A percentile compares a stretch with the other conserved stretches of the same genome.
Evolutionary conservation across 2,797 vertebrate species (phyloP).

Genomic region (Gymnothorax reevesii): DNA sequence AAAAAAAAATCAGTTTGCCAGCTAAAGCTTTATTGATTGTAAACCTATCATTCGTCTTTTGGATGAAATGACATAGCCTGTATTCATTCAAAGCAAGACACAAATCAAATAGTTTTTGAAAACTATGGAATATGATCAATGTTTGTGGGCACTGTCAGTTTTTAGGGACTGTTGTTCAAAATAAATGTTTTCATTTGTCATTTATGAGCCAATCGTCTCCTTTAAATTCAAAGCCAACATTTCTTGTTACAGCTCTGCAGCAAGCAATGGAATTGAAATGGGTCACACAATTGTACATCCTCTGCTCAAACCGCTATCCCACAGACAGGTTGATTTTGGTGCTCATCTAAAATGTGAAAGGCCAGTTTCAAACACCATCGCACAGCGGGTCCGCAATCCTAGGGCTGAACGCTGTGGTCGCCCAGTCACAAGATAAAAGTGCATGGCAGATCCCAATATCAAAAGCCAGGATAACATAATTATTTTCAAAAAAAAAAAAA

Average conservation of each 20-base stretch:
- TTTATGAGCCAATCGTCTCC: background rate
- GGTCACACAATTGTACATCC: background rate
- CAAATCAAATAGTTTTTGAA: background rate
- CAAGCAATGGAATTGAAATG: background rate
- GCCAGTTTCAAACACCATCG: background rate
- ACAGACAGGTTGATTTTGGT: background rate
- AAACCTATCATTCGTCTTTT: background rate
- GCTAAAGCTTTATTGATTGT: background rate
- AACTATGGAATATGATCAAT: background rate
- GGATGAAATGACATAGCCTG: background rate
- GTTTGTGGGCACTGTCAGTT: background rate
- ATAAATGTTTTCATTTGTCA: background rate
- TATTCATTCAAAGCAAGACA: background rate
- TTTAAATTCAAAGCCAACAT: background rate
- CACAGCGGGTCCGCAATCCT: background rate
- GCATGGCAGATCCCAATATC: background rate
- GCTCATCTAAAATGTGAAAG: background rate
- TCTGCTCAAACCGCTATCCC: background rate
- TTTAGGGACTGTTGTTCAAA: background rate
- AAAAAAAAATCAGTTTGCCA: background rate
- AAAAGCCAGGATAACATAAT: slow-evolving; percentile 18
- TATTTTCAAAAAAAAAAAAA: slow-evolving; percentile 30
- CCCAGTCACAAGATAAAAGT: slow-evolving; percentile 22
- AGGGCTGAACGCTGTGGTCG: background rate
- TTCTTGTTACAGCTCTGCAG: background rate